These are phyloP conservation scores for Scytalopus superciliaris DNA, from an alignment of 2,113 vertebrate species.

Conservation along the genomic window DNA sequence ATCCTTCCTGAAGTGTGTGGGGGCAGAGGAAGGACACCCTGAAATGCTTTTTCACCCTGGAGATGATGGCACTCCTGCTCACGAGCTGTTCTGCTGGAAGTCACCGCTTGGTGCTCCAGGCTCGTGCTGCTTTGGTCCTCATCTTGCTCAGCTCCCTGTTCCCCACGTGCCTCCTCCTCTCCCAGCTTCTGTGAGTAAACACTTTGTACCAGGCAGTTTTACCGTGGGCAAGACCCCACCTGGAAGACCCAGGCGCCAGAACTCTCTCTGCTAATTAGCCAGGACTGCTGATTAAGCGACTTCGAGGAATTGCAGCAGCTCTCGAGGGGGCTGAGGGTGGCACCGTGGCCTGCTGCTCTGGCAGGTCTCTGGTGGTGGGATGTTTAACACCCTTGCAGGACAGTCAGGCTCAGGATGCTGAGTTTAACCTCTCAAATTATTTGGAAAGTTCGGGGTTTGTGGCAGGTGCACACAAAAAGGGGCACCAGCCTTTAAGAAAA, in stretches of 20 bases:
- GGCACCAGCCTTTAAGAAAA: neutral
- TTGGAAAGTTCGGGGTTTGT: neutral
- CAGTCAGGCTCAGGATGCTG: neutral
- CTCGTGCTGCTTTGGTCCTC: neutral
- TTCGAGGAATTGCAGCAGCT: neutral
- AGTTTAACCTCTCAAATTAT: neutral
- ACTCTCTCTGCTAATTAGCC: rapidly evolving
- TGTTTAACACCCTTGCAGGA: neutral
- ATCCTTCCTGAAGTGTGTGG: neutral
- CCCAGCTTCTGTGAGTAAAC: neutral
- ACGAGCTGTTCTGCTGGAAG: neutral
- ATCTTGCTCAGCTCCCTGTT: rapidly evolving
- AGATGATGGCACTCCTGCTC: rapidly evolving
- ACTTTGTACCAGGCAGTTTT: neutral
- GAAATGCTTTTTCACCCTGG: neutral
- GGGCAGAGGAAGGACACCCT: neutral
- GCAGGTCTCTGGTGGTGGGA: neutral
- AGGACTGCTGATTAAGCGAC: neutral
- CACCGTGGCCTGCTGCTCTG: neutral
- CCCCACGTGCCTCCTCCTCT: neutral
- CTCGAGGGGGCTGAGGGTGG: neutral
- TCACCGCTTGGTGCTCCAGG: rapidly evolving
- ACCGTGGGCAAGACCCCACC: neutral
- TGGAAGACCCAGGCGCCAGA: neutral
- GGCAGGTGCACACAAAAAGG: neutral